Evolutionary conservation across 2,113 vertebrate genomes (phyloP), one percentile per base, ranked within the genome.

Genomic region (Dasypus novemcinctus): DNA sequence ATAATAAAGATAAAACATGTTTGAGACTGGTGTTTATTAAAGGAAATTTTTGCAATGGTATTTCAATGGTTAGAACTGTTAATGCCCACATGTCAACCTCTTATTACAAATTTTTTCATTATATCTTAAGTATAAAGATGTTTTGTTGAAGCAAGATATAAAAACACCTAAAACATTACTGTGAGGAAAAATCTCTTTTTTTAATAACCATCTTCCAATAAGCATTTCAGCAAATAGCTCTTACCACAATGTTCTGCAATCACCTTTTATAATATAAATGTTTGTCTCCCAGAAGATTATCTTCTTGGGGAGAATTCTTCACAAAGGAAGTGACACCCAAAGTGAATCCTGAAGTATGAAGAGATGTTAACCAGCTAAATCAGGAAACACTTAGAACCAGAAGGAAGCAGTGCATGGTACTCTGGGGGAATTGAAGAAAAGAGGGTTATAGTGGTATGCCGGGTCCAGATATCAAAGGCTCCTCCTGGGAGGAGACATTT

Each of bases 11-110:
- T 90, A 31, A 91, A 84, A 90, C 54, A 74, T 71, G 46, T n/a
- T 93, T 72, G 36, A 83, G 43, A 82, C 21, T 75, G 20, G 15
- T 87, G 8, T 92, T 89, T 80, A 75, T 86, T 69, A 80, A 91
- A 36, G 20, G 5, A 1, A 72, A 52, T 68, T 89, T 52, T 85
- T 90, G 49, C 75, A 63, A 20, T 69, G 25, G 7, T 17, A 82
- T 57, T 43, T 23, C 33, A 54, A 25, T 43, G 31, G 14, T 69
- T 87, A 68, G 7, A 20, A 33, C 31, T 89, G 49, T 84, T 64
- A 81, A 29, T 64, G 43, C 15, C 64, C 15, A 64, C 33, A 8
- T 54, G 69, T 54, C 38, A 95, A 33, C 11, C 52, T 72, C 54
- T 79, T 38, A 46, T n/a, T 46, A 91, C 54, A 54, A 43, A 79